Evolutionary conservation across 2,888 invertebrate species (phyloP), one percentile per base, ranked within the genome.

Genomic region (Phengaris alcon): DNA sequence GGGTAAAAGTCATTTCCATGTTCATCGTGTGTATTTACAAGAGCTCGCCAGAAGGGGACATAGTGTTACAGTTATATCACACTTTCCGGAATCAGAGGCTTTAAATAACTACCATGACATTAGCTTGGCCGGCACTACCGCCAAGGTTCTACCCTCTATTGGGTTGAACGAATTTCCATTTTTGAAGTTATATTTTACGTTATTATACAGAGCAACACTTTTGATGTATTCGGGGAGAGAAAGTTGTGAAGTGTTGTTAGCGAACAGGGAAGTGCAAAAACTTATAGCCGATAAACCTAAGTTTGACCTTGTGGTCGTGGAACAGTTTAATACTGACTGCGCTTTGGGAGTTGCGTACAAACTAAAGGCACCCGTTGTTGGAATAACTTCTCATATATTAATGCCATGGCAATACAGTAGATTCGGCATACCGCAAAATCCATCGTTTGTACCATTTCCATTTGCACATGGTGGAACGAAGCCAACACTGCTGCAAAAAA

Each of bases 261-360:
- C 82, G 9, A 89, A 90, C 77, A 79, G 87, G 22, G 78, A 83
- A 76, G 91, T 94, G 59, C 88, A 87, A 80, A 76, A 84, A 75
- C 82, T 94, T 55, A 82, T 93, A n/a, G 86, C 88, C 68, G 82
- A 83, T 3, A 90, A 91, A 78, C 86, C 89, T 4, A 94, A 94
- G 73, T 96, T 95, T 82, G 96, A 97, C 85, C 85, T 97, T 0
- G 91, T 96, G 7, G 84, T 97, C 0, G 89, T 95, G 75, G 97
- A 97, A 86, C 94, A 94, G 76, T 97, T 97, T 83, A 96, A 96
- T 79, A 94, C 94, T 73, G 96, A 97, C 82, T 96, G 97, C 83
- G 95, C 95, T 84, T 86, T 96, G 79, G 95, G 95, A 2, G 85
- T 97, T 54, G 95, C 95, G 0, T 92, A 96, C 81, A 94, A 95